Evolutionary conservation across 1,140 invertebrate species (phyloP).

Genomic region (Planococcus citri): DNA sequence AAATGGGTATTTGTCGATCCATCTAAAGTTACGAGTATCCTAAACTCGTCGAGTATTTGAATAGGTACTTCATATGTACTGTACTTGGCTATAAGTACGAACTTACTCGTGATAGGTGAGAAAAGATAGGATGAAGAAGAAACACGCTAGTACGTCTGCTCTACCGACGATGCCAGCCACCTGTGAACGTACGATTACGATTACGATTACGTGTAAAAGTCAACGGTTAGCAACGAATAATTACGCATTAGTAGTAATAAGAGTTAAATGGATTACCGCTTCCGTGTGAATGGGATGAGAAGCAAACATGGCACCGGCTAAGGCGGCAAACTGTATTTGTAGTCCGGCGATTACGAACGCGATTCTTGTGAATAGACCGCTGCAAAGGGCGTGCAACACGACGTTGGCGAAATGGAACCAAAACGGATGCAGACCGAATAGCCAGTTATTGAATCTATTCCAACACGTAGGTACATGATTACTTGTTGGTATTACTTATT

Average conservation of each 20-base stretch:
- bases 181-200: constrained; percentile 39
- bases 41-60: too few species aligned
- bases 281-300: constrained; percentile 84
- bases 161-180: constrained; percentile 67
- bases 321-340: constrained; percentile 48
- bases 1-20: too few species aligned
- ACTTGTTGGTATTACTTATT: background rate
- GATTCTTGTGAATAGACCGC: constrained; percentile 53
- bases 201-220: too few species aligned
- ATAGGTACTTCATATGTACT: too few species aligned
- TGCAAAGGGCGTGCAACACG: constrained; percentile 54
- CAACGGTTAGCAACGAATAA: too few species aligned
- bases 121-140: constrained; percentile 70
- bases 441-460: constrained; percentile 52
- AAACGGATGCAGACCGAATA: constrained; percentile 50
- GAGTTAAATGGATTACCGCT: too few species aligned
- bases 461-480: constrained; percentile 24
- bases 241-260: too few species aligned
- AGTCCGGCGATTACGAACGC: constrained; percentile 49
- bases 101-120: constrained; percentile 66
- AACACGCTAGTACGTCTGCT: constrained; percentile 69
- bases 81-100: too few species aligned
- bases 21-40: too few species aligned
- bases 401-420: constrained; percentile 67
- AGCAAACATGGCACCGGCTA: constrained; percentile 64